Evolutionary conservation across 2,113 vertebrate species (phyloP), one percentile per base, ranked within the genome.

Genomic region (Dendrocopos noguchii): DNA sequence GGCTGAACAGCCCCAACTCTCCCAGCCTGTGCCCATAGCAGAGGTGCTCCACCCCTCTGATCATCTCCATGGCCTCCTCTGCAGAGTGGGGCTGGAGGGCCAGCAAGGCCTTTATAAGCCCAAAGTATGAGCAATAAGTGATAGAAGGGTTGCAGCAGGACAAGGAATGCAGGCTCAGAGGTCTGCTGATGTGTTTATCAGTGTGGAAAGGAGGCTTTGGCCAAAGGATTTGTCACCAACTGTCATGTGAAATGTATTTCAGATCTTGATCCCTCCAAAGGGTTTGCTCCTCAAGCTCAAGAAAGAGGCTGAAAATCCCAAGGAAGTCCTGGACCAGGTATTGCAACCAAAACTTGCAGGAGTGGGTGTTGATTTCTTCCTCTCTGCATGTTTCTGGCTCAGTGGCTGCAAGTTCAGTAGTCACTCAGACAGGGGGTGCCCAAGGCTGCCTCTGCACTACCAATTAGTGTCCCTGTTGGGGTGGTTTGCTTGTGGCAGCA

Each of bases 271-370:
- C 88, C 99, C 99, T 24, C 99, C 99, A 0, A 99, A 99, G 96
- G 99, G 99, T 47, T 97, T 99, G 16, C 97, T 99, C 88, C 80
- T 94, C 83, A 99, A 99, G 92, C 97, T 99, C 76, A 99, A 99
- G 97, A 99, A 97, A 77, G 99, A 99, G 80, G 98, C 99, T 0
- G 99, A 99, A 96, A 99, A 99, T 93, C 98, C 99, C 53, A 98
- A 98, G 89, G 99, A 99, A 80, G 99, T 99, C 83, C 96, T 99
- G 87, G 99, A 99, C 95, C 99, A 99, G 99, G 99, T 99, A 98
- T 97, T 34, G 9, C 6, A 8, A 7, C 18, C 17, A 39, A 81
- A 68, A 46, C 33, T 4, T 24, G 59, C 2, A 27, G 52, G 60
- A 84, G 42, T 12, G 50, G 22, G 12, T 52, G 50, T 52, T 25